Conservation (phyloP, 1,140 invertebrate species). For the Sinella curviseta region DNA sequence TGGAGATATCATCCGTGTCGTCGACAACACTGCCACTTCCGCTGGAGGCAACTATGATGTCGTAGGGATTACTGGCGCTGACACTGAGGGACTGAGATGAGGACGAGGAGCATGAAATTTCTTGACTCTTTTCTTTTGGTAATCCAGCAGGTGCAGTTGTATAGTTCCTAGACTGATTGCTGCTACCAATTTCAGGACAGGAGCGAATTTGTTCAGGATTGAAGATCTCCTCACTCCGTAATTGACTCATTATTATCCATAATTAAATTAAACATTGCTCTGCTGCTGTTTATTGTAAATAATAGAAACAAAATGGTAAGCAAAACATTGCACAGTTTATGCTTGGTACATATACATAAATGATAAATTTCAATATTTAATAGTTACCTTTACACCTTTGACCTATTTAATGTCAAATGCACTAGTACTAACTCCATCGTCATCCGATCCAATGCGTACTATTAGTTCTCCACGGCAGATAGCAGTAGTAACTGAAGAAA, state of each 20-base stretch:
- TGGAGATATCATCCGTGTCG: not conserved
- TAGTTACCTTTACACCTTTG: too few relatives aligned
- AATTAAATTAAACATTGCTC: not conserved
- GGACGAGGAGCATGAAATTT: not conserved
- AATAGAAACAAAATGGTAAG: not conserved
- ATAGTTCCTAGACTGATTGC: too few relatives aligned
- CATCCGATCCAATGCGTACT: too few relatives aligned
- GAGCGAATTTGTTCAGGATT: not conserved
- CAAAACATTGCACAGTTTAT: too few relatives aligned
- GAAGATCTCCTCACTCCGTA: not conserved
- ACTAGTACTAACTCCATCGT: too few relatives aligned
- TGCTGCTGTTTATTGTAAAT: not conserved
- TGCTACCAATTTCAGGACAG: too few relatives aligned
- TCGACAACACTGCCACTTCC: not conserved
- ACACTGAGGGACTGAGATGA: not conserved
- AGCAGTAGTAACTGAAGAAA: too few relatives aligned
- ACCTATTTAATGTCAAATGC: too few relatives aligned
- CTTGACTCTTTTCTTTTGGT: not conserved
- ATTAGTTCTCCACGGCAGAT: too few relatives aligned
- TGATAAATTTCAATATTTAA: too few relatives aligned
- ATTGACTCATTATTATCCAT: slow-evolving; percentile 20
- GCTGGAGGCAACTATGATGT: not conserved
- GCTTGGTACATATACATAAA: too few relatives aligned
- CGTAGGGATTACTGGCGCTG: not conserved
- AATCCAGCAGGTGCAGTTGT: too few relatives aligned